These are phyloP conservation scores for Urocynchramus pylzowi DNA, from an alignment of 2,113 vertebrate genomes.

Conservation along the genomic window DNA sequence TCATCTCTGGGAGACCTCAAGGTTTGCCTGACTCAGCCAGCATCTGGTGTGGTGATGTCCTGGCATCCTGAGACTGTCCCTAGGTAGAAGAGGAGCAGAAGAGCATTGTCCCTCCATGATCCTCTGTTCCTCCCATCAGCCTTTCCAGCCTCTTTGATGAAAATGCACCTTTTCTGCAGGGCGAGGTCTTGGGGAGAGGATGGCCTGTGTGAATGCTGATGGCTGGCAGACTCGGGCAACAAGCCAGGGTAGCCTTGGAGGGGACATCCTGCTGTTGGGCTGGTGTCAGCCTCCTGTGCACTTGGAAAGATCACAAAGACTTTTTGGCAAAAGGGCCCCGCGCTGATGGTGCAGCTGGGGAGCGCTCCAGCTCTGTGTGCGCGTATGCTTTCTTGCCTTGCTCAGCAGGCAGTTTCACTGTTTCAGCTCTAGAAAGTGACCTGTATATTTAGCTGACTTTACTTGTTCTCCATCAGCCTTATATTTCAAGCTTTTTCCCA, in stretches of 20 bases:
- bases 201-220: rapidly evolving
- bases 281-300: background rate
- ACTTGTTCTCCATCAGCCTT: background rate
- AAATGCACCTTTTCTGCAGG: background rate
- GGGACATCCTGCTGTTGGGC: background rate
- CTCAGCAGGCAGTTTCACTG: slow-evolving; percentile 4
- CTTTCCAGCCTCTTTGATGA: background rate
- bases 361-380: background rate
- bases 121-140: background rate
- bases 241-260: background rate
- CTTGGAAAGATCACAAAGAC: background rate
- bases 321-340: background rate
- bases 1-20: background rate
- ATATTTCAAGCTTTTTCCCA: background rate
- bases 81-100: background rate
- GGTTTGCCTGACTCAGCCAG: background rate
- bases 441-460: background rate
- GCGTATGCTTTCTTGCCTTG: background rate
- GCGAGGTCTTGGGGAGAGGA: background rate
- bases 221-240: background rate
- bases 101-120: rapidly evolving
- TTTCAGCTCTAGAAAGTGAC: background rate
- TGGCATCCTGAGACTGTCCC: background rate
- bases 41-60: background rate
- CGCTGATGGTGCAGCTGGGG: background rate